Conservation (phyloP, 2,113 vertebrate genomes). For the Hoplias malabaricus region DNA sequence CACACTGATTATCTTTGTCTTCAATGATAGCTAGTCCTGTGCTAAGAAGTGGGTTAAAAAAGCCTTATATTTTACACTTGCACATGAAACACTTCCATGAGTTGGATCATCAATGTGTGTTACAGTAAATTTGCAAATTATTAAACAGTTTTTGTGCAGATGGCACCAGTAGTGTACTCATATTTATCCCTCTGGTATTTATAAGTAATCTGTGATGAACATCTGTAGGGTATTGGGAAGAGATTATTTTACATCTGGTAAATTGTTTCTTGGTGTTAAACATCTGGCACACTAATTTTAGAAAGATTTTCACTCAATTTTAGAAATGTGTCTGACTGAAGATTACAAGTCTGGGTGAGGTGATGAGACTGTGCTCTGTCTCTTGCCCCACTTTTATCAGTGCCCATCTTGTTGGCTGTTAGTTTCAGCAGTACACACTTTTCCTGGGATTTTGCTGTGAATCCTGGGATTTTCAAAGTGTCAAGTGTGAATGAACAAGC, state of each 20-base stretch:
- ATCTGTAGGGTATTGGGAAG: neutral
- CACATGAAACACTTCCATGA: no score
- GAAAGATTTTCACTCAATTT: constrained; percentile 3
- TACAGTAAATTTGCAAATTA: neutral
- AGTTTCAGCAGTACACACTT: no score
- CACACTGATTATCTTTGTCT: no score
- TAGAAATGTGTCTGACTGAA: neutral
- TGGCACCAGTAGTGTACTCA: neutral
- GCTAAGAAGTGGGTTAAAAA: no score
- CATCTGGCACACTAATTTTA: neutral
- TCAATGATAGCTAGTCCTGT: no score
- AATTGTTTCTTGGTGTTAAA: neutral
- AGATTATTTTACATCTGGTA: neutral
- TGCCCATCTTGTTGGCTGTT: neutral
- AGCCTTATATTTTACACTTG: no score
- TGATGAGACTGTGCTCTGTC: neutral
- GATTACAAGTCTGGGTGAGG: constrained; percentile 19
- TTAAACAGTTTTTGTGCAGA: neutral
- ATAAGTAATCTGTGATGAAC: neutral
- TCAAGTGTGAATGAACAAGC: no score
- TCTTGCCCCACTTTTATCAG: neutral
- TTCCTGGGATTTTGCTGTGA: no score
- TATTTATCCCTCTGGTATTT: neutral
- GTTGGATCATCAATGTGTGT: no score
- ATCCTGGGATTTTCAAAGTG: no score